Evolutionary conservation across 1,140 invertebrate genomes (phyloP).

Genomic region (Brevipalpus yothersi): DNA sequence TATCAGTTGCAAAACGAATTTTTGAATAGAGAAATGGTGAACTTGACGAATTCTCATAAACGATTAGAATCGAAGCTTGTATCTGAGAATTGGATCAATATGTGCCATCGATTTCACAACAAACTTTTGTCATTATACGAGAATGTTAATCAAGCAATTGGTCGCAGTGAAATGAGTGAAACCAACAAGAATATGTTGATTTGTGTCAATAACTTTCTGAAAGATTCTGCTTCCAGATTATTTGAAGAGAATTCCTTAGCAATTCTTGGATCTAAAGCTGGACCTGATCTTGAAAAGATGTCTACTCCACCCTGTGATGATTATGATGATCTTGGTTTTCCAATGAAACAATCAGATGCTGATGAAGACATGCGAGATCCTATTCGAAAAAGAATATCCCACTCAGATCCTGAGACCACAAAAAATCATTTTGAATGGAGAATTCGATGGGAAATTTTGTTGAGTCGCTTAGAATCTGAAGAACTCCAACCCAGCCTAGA

Average conservation of each 20-base stretch:
- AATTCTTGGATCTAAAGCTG: slow-evolving; percentile 8
- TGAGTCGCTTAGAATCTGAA: slow-evolving; percentile 16
- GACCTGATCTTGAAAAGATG: background rate
- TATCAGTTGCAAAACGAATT: slow-evolving; percentile 26
- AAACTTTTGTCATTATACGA: slow-evolving; percentile 26
- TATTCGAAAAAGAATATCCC: background rate
- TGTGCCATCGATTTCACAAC: slow-evolving; percentile 24
- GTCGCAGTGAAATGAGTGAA: background rate
- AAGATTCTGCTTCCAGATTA: slow-evolving; percentile 3
- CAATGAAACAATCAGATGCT: background rate
- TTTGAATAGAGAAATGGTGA: slow-evolving; percentile 26
- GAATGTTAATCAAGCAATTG: slow-evolving; percentile 18
- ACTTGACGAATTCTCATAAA: slow-evolving; percentile 21
- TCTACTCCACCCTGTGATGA: background rate
- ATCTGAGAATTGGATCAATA: slow-evolving; percentile 22
- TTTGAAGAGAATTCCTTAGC: slow-evolving; percentile 9
- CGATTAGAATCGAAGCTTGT: slow-evolving; percentile 19
- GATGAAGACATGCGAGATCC: background rate
- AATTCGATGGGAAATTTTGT: slow-evolving; percentile 23
- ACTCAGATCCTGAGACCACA: background rate
- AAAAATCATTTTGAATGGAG: slow-evolving; percentile 5
- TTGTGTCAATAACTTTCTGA: slow-evolving; percentile 5
- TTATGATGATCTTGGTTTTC: slow-evolving; percentile 11
- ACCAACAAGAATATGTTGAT: background rate
- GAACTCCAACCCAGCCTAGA: slow-evolving; percentile 15